Evolutionary conservation across 2,797 vertebrate genomes (phyloP).

Genomic region (Octomys mimax): DNA sequence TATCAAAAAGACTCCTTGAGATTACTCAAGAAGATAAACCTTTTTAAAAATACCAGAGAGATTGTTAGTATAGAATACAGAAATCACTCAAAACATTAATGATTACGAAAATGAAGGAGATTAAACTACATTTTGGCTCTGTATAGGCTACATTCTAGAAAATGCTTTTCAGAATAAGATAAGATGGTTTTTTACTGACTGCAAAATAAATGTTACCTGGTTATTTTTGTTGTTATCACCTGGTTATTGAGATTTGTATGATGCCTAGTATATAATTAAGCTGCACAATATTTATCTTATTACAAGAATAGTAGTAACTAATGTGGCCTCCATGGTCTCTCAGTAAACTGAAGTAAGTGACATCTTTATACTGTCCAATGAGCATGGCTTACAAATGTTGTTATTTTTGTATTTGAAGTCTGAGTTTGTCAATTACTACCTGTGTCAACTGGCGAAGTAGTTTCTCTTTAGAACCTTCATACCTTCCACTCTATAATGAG

Average conservation of each 20-base stretch:
- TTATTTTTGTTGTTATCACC: neutral
- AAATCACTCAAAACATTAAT: neutral
- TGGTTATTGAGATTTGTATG: neutral
- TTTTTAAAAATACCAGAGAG: neutral
- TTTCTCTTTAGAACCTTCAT: neutral
- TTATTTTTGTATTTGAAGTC: slow-evolving; percentile 20
- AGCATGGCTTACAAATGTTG: neutral
- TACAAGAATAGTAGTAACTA: neutral
- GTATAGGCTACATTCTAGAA: neutral
- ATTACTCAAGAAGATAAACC: neutral
- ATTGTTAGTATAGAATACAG: neutral
- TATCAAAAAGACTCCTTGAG: neutral
- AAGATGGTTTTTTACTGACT: neutral
- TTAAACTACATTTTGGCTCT: neutral
- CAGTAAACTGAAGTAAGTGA: neutral
- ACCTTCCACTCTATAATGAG: neutral
- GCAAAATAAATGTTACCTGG: neutral
- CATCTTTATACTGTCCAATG: slow-evolving; percentile 14
- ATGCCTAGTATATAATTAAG: neutral
- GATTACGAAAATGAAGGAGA: neutral
- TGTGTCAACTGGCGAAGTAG: neutral
- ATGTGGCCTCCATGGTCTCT: neutral
- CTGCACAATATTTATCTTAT: neutral
- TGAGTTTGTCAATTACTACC: slow-evolving; percentile 33
- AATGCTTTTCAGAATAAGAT: slow-evolving; percentile 13